Conservation (phyloP, 1,140 invertebrate genomes). For the Steinernema khuongi region DNA sequence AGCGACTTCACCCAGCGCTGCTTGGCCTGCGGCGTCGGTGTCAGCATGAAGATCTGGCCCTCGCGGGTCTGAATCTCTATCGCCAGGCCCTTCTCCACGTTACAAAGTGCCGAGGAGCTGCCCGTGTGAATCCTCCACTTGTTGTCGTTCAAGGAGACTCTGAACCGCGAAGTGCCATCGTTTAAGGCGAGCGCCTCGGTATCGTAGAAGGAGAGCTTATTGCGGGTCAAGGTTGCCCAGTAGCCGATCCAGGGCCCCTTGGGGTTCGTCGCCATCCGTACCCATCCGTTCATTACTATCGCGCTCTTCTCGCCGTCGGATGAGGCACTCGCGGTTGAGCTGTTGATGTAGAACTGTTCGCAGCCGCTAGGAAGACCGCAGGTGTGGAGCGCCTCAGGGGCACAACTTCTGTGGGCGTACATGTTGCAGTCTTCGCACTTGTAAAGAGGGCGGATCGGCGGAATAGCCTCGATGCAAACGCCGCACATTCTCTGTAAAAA, state of each 20-base stretch:
- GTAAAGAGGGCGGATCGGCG: not conserved
- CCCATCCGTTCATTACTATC: not conserved
- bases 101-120: not conserved
- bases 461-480: not conserved
- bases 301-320: not conserved
- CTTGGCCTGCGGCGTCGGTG: not conserved
- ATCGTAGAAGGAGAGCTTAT: conserved; percentile 15
- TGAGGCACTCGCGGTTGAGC: not conserved
- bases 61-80: not conserved
- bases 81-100: not conserved
- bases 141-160: not conserved
- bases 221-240: not conserved
- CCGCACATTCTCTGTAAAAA: not conserved
- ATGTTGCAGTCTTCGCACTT: not conserved
- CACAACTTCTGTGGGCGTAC: not conserved
- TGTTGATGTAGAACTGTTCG: not conserved
- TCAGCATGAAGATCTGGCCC: not conserved
- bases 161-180: not conserved
- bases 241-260: not conserved
- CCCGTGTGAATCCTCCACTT: conserved; percentile 3
- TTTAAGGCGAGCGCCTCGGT: not conserved
- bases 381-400: not conserved
- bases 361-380: not conserved
- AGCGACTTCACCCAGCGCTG: conserved; percentile 10
- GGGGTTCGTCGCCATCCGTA: not conserved